Base-by-base conservation (phyloP, 1,140 invertebrate species). In the Drosophila equinoxialis region DNA sequence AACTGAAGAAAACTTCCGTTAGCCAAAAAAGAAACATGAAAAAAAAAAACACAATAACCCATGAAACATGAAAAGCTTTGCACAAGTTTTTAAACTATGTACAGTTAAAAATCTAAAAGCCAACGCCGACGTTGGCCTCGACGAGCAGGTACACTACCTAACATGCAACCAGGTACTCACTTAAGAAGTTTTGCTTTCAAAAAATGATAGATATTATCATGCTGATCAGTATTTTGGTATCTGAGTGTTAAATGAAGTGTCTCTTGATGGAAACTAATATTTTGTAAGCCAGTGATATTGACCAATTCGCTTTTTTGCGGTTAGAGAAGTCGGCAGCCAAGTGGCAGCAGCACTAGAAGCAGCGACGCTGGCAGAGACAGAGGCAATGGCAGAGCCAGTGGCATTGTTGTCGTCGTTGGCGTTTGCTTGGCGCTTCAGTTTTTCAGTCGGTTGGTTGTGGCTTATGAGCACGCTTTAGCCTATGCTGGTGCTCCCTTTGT, bases 1-100 rank as follows among this genome's bases (percentile, higher is more conserved):
- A 63, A 58, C 74, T 68, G 63, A 81, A 83, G 81, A 83, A 83
- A 83, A 76, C 81, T 83, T 73, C 65, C 76, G 68, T 35, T 17
- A 33, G 30, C n/a, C 55, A 3, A 58, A 59, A 59, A 35, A 58
- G 11, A 58, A 11, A 37, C 35, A 58, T 8, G 13, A 35, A 48
- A 17, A 17, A 59, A 51, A 17, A 77, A 17, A n/a, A n/a, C n/a
- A 74, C 64, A 66, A 54, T 30, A 30, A 61, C 66, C 71, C 35
- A 23, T 23, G 14, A 48, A 48, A 17, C 17, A 48, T 48, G 14
- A 48, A 70, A 76, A 81, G 77, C 74, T 65, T 78, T 48, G 75
- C 57, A 76, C 69, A 81, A 82, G 66, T 77, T 87, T 86, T 86
- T 6, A 41, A 87, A 77, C 82, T 81, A 30, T 30, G 30, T 30